Conservation (phyloP, 1,140 invertebrate species). For the Glossosoma conforme region DNA sequence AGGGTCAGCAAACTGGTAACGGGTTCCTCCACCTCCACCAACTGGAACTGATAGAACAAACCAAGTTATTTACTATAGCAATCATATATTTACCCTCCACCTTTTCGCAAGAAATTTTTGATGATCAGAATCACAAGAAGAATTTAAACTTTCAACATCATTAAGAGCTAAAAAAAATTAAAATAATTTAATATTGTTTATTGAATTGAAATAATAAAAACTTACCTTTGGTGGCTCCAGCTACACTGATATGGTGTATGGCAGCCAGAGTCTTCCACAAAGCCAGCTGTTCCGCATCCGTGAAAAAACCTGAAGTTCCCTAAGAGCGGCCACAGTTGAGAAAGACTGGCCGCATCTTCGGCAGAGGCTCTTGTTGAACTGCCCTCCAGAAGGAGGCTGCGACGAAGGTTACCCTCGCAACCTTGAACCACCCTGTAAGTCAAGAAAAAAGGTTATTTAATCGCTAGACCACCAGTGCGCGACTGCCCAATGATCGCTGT, state of each 20-base stretch:
- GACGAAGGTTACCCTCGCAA: slow-evolving; percentile 69
- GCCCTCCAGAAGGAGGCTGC: slow-evolving; percentile 76
- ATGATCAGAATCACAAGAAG: neutral
- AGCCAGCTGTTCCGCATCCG: slow-evolving; percentile 71
- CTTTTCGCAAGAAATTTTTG: neutral
- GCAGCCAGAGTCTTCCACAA: slow-evolving; percentile 85
- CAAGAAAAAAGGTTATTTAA: slow-evolving; percentile 34
- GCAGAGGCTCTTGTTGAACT: slow-evolving; percentile 67
- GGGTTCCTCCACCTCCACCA: slow-evolving; percentile 10
- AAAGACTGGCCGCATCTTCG: slow-evolving; percentile 77
- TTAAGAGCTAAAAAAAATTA: neutral
- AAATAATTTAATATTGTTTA: too few species aligned
- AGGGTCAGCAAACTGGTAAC: slow-evolving; percentile 73
- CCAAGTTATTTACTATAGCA: too few species aligned
- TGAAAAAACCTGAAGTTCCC: slow-evolving; percentile 66
- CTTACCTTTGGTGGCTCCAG: slow-evolving; percentile 66
- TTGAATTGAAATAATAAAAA: too few species aligned
- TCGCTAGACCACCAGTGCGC: too few species aligned
- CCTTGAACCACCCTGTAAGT: slow-evolving; percentile 82
- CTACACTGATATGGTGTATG: slow-evolving; percentile 87
- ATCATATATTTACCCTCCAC: too few species aligned
- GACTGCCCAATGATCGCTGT: too few species aligned
- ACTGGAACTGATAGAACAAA: too few species aligned
- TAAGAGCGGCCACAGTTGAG: slow-evolving; percentile 71
- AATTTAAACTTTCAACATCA: neutral